These are phyloP conservation scores for Nudaria mundana DNA, from an alignment of 2,888 invertebrate genomes.

Conservation along the genomic window DNA sequence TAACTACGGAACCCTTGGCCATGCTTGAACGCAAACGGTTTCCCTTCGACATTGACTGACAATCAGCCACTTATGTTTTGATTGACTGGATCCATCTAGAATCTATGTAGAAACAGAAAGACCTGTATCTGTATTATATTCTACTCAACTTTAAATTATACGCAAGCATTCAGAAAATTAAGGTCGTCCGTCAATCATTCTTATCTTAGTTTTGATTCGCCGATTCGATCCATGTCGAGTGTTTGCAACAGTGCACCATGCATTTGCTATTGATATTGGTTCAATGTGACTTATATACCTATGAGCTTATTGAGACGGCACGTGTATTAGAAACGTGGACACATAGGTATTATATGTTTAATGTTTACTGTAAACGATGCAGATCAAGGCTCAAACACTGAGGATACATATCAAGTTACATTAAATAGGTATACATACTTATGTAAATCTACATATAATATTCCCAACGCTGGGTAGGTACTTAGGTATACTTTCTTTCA, in stretches of 20 bases:
- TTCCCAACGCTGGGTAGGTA: too few species aligned
- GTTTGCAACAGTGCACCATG: constrained; percentile 30
- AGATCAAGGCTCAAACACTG: too few species aligned
- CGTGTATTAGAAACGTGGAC: constrained; percentile 34
- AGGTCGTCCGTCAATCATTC: constrained; percentile 33
- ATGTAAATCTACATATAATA: too few species aligned
- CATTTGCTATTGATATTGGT: constrained; percentile 33
- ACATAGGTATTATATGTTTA: constrained; percentile 11
- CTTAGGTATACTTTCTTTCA: too few species aligned
- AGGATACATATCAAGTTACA: too few species aligned
- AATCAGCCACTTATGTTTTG: not conserved
- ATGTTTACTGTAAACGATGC: too few species aligned
- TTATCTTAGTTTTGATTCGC: constrained; percentile 30
- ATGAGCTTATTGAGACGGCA: constrained; percentile 36
- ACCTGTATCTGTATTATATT: constrained; percentile 1
- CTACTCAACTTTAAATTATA: constrained; percentile 7
- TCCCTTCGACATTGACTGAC: not conserved
- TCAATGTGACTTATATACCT: constrained; percentile 39
- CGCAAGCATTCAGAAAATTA: constrained; percentile 25
- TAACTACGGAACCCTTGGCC: too few species aligned
- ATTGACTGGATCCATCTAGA: not conserved
- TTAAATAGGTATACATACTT: too few species aligned
- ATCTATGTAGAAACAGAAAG: not conserved
- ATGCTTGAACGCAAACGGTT: too few species aligned
- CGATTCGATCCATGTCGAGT: constrained; percentile 35